Conservation (phyloP, 2,888 invertebrate genomes). For the Diadegma fenestrale region DNA sequence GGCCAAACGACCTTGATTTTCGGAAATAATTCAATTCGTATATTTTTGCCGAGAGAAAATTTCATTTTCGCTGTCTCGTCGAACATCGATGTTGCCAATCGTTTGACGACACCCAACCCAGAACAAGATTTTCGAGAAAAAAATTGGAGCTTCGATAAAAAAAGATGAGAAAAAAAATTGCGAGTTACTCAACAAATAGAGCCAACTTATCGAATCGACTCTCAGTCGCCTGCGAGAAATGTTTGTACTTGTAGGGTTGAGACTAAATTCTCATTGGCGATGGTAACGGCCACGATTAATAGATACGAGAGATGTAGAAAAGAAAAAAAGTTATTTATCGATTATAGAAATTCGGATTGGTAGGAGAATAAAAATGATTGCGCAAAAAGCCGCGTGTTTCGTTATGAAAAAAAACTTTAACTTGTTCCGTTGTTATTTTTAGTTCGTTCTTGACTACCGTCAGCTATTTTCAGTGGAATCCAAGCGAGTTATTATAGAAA, state of each 20-base stretch:
- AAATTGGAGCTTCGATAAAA: background rate
- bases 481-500: background rate
- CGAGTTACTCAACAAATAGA: background rate
- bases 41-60: no score
- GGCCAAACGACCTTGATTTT: no score
- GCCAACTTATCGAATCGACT: background rate
- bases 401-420: background rate
- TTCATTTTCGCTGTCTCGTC: no score
- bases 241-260: background rate
- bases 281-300: slow-evolving; percentile 33
- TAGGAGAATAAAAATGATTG: background rate
- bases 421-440: background rate
- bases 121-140: background rate
- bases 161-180: slow-evolving; percentile 6
- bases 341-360: background rate
- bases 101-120: no score
- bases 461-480: background rate
- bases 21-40: no score
- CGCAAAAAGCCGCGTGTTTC: background rate
- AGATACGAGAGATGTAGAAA: slow-evolving; percentile 26
- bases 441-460: background rate
- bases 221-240: background rate
- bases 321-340: slow-evolving; percentile 6
- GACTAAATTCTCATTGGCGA: background rate
- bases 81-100: no score